Evolutionary conservation across 53 echinoderm and acorn worm species (phyloP).

Genomic region (Hippasteria phrygiana): DNA sequence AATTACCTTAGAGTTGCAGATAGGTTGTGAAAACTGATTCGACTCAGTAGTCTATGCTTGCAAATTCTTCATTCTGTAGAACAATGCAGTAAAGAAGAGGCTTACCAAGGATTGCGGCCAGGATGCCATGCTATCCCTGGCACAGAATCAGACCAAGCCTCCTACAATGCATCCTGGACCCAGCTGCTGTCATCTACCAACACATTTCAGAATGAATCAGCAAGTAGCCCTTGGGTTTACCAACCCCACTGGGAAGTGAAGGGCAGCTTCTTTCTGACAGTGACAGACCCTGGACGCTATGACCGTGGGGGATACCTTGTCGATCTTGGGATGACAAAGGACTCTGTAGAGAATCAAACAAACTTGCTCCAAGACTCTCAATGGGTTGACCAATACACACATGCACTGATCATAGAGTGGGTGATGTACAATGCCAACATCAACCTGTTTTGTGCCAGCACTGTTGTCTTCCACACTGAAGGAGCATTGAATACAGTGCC

Average conservation of each 20-base stretch:
- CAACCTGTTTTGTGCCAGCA: slow-evolving; percentile 80
- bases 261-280: slow-evolving; percentile 75
- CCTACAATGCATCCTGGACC: slow-evolving; percentile 73
- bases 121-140: slow-evolving; percentile 25
- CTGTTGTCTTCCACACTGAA: slow-evolving; percentile 72
- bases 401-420: slow-evolving; percentile 89
- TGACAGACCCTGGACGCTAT: slow-evolving; percentile 39
- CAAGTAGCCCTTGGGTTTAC: slow-evolving; percentile 72
- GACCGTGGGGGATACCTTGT: slow-evolving; percentile 79
- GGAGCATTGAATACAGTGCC: slow-evolving; percentile 46
- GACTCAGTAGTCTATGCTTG: background rate
- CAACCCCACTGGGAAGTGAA: slow-evolving; percentile 29
- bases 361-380: slow-evolving; percentile 11
- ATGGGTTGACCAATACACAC: slow-evolving; percentile 81
- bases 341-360: slow-evolving; percentile 35
- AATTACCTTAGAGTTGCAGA: no score
- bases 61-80: slow-evolving; percentile 5
- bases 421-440: slow-evolving; percentile 80
- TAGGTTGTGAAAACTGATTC: no score
- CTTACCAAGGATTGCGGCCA: slow-evolving; percentile 4
- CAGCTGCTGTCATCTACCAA: background rate
- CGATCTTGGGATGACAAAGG: slow-evolving; percentile 56
- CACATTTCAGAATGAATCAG: background rate
- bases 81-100: slow-evolving; percentile 8
- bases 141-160: background rate